These are phyloP conservation scores for Prietella phreatophila DNA, from an alignment of 2,113 vertebrate species.

Conservation along the genomic window DNA sequence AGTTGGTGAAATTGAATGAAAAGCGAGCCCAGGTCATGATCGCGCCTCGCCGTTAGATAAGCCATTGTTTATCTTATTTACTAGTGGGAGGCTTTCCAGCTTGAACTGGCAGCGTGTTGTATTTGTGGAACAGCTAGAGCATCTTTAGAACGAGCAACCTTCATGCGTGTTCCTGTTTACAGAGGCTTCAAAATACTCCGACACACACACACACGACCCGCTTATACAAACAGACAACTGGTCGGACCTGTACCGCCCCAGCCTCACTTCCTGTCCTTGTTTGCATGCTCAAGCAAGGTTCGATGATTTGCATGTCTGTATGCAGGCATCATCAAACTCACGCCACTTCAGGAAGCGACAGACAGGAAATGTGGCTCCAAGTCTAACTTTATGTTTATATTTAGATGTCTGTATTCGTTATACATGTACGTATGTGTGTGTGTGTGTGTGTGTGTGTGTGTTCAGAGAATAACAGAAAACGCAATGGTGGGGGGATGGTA, in stretches of 20 bases:
- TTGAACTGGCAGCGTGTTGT: conserved; percentile 7
- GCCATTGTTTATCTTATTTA: background rate
- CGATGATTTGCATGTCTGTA: conserved; percentile 29
- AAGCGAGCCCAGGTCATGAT: conserved; percentile 2
- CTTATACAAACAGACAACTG: conserved; percentile 27
- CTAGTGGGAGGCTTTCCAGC: background rate
- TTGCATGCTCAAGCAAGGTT: conserved; percentile 28
- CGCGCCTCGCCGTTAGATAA: background rate
- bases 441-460: conserved; percentile 27
- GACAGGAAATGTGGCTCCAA: background rate
- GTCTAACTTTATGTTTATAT: conserved; percentile 30
- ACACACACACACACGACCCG: background rate
- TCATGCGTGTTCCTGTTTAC: conserved; percentile 1
- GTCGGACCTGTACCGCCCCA: conserved; percentile 29
- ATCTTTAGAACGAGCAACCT: background rate
- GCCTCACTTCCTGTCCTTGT: conserved; percentile 5
- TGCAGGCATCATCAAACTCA: background rate
- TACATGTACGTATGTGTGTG: background rate
- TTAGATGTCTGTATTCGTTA: background rate
- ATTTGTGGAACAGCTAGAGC: conserved; percentile 10
- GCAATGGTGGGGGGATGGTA: conserved; percentile 34
- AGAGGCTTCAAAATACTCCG: background rate
- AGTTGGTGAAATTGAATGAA: conserved; percentile 48
- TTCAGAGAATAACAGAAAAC: conserved; percentile 19
- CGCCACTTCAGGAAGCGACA: background rate